A percentile compares a stretch with the other conserved stretches of the same genome.
These are phyloP conservation scores for Geodia barretti DNA, from an alignment of 37 sponge, comb jelly and placozoan genomes.

Conservation along the genomic window DNA sequence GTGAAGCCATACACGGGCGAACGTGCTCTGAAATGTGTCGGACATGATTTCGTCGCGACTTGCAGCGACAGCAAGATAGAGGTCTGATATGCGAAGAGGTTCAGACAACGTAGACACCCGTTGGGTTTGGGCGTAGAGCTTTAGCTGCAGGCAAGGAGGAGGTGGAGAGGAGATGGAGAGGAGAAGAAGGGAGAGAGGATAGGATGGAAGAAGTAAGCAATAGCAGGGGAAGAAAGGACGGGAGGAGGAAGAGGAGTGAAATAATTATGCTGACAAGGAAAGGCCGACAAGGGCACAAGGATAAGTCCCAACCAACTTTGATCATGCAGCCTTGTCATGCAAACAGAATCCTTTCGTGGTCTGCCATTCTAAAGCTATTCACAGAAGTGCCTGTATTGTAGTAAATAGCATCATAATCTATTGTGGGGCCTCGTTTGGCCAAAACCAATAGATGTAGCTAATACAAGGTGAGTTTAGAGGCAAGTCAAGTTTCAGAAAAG, in stretches of 20 bases:
- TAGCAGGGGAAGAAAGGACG: not conserved
- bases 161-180: not conserved
- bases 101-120: not conserved
- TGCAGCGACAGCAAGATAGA: slow-evolving; percentile 23
- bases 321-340: too few species aligned
- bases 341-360: too few species aligned
- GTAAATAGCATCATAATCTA: too few species aligned
- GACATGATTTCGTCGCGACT: not conserved
- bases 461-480: too few species aligned
- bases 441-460: too few species aligned
- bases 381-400: too few species aligned
- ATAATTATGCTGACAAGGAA: not conserved
- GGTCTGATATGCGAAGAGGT: slow-evolving; percentile 6
- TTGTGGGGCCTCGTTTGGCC: too few species aligned
- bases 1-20: slow-evolving; percentile 26
- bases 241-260: slow-evolving; percentile 12
- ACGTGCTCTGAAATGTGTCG: slow-evolving; percentile 2
- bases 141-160: not conserved
- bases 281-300: too few species aligned
- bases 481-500: too few species aligned
- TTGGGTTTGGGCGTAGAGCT: slow-evolving; percentile 23
- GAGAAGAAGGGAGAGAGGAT: not conserved
- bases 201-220: not conserved
- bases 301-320: too few species aligned
- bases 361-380: too few species aligned